Percentiles rank a stretch among this genome's conserved stretches.
Evolutionary conservation across 2,113 vertebrate genomes (phyloP).

Genomic region (Emydura subglobosa): DNA sequence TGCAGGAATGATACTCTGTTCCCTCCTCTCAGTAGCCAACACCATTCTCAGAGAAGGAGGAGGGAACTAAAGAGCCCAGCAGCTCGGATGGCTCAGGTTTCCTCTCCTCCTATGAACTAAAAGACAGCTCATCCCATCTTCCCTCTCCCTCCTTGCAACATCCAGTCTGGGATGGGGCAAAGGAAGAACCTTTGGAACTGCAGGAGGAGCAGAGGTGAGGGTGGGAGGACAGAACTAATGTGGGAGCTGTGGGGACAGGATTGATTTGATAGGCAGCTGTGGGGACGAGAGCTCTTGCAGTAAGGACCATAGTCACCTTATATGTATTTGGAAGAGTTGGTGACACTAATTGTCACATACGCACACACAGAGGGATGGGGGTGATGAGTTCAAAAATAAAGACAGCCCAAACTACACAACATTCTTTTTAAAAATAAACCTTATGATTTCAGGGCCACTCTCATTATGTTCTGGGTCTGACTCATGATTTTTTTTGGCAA

Average conservation of each 20-base stretch:
- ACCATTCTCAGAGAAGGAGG: no score
- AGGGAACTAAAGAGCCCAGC: no score
- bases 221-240: not conserved
- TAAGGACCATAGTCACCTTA: not conserved
- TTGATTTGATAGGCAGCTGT: not conserved
- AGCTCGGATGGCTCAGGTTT: no score
- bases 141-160: not conserved
- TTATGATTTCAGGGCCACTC: not conserved
- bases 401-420: not conserved
- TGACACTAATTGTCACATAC: not conserved
- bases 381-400: not conserved
- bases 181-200: no score
- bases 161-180: no score
- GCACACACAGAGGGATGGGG: not conserved
- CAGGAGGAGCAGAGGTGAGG: not conserved
- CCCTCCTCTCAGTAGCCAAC: no score
- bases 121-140: not conserved
- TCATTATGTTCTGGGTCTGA: not conserved
- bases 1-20: no score
- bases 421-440: not conserved
- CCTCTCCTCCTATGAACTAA: not conserved
- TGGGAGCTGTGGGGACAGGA: not conserved
- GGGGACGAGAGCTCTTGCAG: not conserved
- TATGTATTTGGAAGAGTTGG: not conserved
- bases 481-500: not conserved